Evolutionary conservation across 37 sponge, comb jelly and placozoan genomes (phyloP).

Genomic region (Hexactinellida sp.): DNA sequence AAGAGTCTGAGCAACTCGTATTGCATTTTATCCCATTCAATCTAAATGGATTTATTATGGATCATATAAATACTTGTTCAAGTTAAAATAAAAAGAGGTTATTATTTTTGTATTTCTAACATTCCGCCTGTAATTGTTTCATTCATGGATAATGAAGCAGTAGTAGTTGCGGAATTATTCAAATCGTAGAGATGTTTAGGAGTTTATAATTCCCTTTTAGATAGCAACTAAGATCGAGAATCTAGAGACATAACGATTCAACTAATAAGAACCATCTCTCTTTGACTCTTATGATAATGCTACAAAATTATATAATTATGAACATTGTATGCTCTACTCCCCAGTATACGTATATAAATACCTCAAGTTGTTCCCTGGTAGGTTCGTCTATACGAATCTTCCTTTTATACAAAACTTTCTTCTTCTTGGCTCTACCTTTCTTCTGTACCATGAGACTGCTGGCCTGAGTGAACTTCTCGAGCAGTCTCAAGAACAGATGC

Average conservation of each 20-base stretch:
- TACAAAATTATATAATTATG: too few species aligned
- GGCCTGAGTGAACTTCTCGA: constrained; percentile 39
- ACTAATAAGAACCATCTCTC: too few species aligned
- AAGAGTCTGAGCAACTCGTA: not conserved
- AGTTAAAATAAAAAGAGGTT: not conserved
- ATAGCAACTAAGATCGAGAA: too few species aligned
- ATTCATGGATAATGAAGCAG: too few species aligned
- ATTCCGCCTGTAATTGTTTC: too few species aligned
- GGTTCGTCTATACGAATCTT: constrained; percentile 5
- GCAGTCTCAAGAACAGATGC: constrained; percentile 56
- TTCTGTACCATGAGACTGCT: constrained; percentile 35
- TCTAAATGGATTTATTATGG: not conserved
- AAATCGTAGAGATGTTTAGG: too few species aligned
- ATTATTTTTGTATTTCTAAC: not conserved
- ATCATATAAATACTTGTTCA: not conserved
- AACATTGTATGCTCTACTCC: too few species aligned
- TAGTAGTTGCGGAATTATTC: too few species aligned
- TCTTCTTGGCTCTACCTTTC: constrained; percentile 36
- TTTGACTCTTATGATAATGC: too few species aligned
- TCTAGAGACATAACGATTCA: too few species aligned
- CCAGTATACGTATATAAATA: not conserved
- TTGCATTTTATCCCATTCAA: not conserved
- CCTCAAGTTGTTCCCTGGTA: not conserved
- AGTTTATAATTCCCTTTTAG: too few species aligned
- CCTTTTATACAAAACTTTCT: not conserved